Base-by-base conservation (phyloP, 1,140 invertebrate species). In the Trachymyrmex cornetzi region DNA sequence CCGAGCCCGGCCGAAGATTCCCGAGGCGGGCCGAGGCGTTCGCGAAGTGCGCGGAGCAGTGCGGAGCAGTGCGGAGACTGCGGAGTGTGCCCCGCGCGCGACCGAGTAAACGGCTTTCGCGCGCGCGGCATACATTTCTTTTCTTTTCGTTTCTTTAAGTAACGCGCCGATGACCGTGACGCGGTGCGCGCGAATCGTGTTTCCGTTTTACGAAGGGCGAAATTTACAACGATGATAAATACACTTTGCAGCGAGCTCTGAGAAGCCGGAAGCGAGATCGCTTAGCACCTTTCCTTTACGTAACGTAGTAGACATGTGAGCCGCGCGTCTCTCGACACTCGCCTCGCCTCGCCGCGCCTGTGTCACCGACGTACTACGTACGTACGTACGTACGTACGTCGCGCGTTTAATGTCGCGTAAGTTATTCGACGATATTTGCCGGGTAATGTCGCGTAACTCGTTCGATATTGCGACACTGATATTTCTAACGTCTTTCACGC, bases 381-480 rank as follows among this genome's bases (percentile, higher is more conserved):
- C 34, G 44, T 71, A 81, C n/a, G 19, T 63, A 24, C 34, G 4
- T 71, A 38, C 66, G 48, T 71, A 81, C n/a, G 72, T 50, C 30
- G 80, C 80, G 69, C 57, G 69, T 59, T 75, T 84, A 84, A 84
- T 84, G 80, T 84, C 69, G 80, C 80, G 80, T 84, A 84, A 84
- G 80, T 75, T 84, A 84, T 84, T 74, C 55, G 80, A 75, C 55
- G 80, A 75, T 84, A 75, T 61, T 84, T 75, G 69, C 57, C 80
- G 69, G 69, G 69, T 84, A 84, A 84, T 84, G 80, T 84, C 80
- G 80, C 69, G 80, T 84, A 71, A 75, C 80, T 84, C 69, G 80
- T 75, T 75, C 69, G 80, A 84, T 84, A 84, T 75, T 75, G 80
- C 55, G 38, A 61, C 12, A 48, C 14, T 55, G 27, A 84, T 75